phyloP scores from a whole-genome alignment of 2,888 invertebrate genomes.

The Drosophila dives region DNA sequence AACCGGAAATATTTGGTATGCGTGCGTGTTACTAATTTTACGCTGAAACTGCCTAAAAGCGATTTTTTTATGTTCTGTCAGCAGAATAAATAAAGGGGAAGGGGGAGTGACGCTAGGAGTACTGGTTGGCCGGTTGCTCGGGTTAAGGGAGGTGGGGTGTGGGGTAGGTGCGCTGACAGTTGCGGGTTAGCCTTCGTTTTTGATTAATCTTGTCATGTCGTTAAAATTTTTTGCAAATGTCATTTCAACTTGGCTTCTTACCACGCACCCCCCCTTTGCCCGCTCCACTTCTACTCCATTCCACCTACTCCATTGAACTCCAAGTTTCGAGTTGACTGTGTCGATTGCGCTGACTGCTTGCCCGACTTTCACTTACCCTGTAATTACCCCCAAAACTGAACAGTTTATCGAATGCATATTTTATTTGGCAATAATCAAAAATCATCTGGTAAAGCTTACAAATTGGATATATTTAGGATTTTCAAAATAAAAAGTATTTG shows the following conservation, averaged over 20 bases:
- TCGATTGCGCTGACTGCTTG: slow-evolving; percentile 30
- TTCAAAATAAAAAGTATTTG: background rate
- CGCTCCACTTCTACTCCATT: background rate
- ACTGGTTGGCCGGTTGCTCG: background rate
- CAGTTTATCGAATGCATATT: background rate
- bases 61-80: slow-evolving; percentile 68
- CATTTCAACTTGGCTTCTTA: slow-evolving; percentile 71
- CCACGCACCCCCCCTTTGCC: slow-evolving; percentile 3
- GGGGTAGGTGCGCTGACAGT: slow-evolving; percentile 37
- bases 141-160: background rate
- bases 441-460: no score
- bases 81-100: slow-evolving; percentile 58
- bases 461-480: no score
- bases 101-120: no score
- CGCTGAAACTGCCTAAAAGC: slow-evolving; percentile 32
- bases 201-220: slow-evolving; percentile 79
- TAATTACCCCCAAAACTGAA: background rate
- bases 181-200: slow-evolving; percentile 63
- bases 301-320: background rate
- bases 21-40: slow-evolving; percentile 71
- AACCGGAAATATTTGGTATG: slow-evolving; percentile 55
- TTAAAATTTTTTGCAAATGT: slow-evolving; percentile 80
- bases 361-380: slow-evolving; percentile 8
- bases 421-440: background rate
- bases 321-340: slow-evolving; percentile 12